A percentile compares a stretch with the other conserved stretches of the same genome.
phyloP scores from a whole-genome alignment of 2,797 vertebrate genomes.

The Tympanoctomys barrerae region DNA sequence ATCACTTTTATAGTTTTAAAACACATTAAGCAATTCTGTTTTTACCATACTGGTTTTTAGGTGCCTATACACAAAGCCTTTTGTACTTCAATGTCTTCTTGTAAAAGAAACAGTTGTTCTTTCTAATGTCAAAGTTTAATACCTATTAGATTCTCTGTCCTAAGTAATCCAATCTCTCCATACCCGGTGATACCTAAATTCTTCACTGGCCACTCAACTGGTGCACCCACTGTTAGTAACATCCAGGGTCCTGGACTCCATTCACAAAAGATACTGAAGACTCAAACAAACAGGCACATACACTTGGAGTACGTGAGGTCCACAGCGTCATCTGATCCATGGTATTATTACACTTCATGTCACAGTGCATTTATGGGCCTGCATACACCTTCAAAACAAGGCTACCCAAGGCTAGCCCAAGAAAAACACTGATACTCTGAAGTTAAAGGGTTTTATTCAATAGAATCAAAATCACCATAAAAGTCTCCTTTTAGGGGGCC shows the following conservation, averaged over 20 bases:
- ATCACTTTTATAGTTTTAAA: conserved; percentile 56
- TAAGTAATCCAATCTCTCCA: conserved; percentile 87
- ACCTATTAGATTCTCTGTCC: conserved; percentile 67
- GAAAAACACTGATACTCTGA: not conserved
- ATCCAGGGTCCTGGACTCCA: conserved; percentile 41
- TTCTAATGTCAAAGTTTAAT: conserved; percentile 67
- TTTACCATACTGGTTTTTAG: conserved; percentile 19
- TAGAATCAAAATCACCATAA: conserved; percentile 13
- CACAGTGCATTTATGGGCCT: not conserved
- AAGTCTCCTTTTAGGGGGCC: not conserved
- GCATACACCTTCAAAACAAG: not conserved
- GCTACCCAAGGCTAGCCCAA: not conserved
- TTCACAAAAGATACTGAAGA: conserved; percentile 72
- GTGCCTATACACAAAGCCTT: not conserved
- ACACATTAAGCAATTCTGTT: conserved; percentile 51
- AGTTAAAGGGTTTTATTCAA: conserved; percentile 11
- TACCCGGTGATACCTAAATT: conserved; percentile 85
- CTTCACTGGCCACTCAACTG: conserved; percentile 86
- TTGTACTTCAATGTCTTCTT: conserved; percentile 47
- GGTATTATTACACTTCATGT: not conserved
- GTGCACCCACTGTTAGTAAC: conserved; percentile 72
- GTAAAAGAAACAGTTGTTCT: conserved; percentile 56
- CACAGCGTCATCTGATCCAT: not conserved
- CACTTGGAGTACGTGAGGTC: not conserved
- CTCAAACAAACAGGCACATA: conserved; percentile 45